phyloP scores from a whole-genome alignment of 2,888 invertebrate species.

The Carpatolechia fugitivella region DNA sequence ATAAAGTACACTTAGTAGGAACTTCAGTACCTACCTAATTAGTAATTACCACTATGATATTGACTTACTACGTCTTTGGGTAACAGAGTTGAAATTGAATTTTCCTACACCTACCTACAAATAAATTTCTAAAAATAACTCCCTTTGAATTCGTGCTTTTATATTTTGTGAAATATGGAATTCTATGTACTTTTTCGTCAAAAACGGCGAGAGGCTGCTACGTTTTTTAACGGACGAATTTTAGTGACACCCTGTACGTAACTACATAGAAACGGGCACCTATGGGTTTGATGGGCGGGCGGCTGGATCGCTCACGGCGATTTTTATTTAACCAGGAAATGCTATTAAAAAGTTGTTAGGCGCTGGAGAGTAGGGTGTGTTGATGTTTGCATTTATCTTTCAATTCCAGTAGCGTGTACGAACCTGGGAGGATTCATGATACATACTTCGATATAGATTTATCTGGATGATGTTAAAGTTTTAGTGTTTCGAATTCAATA shows the following conservation, averaged over 20 bases:
- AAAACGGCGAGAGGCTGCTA: too few species aligned
- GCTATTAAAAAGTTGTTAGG: conserved; percentile 8
- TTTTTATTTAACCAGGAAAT: conserved; percentile 10
- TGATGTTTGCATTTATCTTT: not conserved
- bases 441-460: not conserved
- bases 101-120: too few species aligned
- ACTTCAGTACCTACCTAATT: too few species aligned
- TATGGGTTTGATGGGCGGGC: not conserved
- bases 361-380: not conserved
- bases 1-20: too few species aligned
- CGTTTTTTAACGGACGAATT: not conserved
- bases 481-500: not conserved
- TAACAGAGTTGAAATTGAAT: too few species aligned
- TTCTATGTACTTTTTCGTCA: too few species aligned
- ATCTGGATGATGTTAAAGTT: too few species aligned
- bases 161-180: too few species aligned
- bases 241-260: not conserved
- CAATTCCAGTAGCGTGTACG: not conserved
- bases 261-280: not conserved
- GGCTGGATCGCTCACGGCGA: conserved; percentile 1
- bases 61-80: too few species aligned
- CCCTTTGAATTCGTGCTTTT: too few species aligned
- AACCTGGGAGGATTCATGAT: not conserved
- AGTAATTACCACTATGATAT: too few species aligned
- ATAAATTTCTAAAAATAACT: too few species aligned